Base-by-base conservation (phyloP, 2,797 vertebrate genomes). In the Artibeus jamaicensis region DNA sequence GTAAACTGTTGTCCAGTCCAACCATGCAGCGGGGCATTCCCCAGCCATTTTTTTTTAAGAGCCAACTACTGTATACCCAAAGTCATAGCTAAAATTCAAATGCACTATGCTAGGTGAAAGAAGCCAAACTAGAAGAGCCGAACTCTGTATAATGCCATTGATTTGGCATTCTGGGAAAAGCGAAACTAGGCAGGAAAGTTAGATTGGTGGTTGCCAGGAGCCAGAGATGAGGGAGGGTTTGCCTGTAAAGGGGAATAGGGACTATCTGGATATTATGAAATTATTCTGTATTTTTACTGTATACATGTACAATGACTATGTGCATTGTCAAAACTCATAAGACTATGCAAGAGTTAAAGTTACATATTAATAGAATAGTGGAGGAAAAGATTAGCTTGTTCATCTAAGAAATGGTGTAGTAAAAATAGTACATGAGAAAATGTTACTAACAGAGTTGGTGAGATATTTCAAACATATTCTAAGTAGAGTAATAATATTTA, bases 361-460 rank as follows among this genome's bases (percentile, higher is more conserved):
- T 85, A 59, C 32, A 93, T n/a, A 7, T 71, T 88, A 65, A 78
- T 44, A 65, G 6, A 91, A 57, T 46, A 74, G 89, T 32, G 6
- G n/a, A 9, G 37, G 42, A 10, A 71, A 86, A 67, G n/a, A 32
- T 48, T 9, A 73, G 15, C 26, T 89, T 93, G 81, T 19, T 89
- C 81, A 42, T 90, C 86, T 78, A 88, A 93, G 44, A 90, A 94
- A 85, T 46, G 12, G 5, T 46, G 3, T 3, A 85, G 37, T 44
- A 84, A 65, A 92, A 88, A 37, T 34, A 88, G 29, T 39, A 84
- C 57, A 79, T 81, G n/a, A 93, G 71, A 89, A 79, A 65, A 85
- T 82, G 53, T 90, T 50, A 57, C 34, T n/a, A 59, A 39, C 34
- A 86, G 39, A 76, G 6, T 57, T 76, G n/a, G 39, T 70, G 18